A percentile compares a stretch with the other conserved stretches of the same genome.
Evolutionary conservation across 2,888 invertebrate species (phyloP).

Genomic region (Coleophora flavipennella): DNA sequence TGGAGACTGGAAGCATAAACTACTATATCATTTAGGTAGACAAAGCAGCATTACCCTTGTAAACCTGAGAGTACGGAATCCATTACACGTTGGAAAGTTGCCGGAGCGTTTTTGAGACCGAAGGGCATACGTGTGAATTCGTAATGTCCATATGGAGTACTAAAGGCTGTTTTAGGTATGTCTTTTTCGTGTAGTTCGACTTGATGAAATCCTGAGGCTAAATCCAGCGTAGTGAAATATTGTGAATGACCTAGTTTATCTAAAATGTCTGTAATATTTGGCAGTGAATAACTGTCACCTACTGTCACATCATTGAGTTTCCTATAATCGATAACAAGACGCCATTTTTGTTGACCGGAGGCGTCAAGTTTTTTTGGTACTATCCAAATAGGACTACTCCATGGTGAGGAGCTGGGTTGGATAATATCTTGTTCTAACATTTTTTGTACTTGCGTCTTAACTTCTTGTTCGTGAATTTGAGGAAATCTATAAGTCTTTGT

Average conservation of each 20-base stretch:
- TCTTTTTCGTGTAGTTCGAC: conserved; percentile 8
- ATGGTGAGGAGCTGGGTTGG: conserved; percentile 13
- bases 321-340: conserved; percentile 11
- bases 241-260: conserved; percentile 14
- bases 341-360: conserved; percentile 8
- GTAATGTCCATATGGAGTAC: conserved; percentile 19
- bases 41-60: conserved; percentile 19
- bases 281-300: conserved; percentile 16
- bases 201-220: conserved; percentile 15
- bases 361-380: conserved; percentile 10
- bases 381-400: conserved; percentile 11
- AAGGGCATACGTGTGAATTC: conserved; percentile 26
- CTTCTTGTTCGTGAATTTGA: conserved; percentile 22
- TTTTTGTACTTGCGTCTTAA: conserved; percentile 18
- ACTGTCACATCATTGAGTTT: conserved; percentile 13
- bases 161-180: conserved; percentile 25
- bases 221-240: conserved; percentile 15
- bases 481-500: conserved; percentile 26
- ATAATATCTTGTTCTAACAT: conserved; percentile 19
- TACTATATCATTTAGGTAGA: conserved; percentile 27
- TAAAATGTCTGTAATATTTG: conserved; percentile 14
- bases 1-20: conserved; percentile 21
- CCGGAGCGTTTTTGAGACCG: conserved; percentile 23
- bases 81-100: conserved; percentile 27
- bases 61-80: conserved; percentile 19